Evolutionary conservation across 2,797 vertebrate genomes (phyloP), one percentile per base, ranked within the genome.

Genomic region (Spinus pinus): DNA sequence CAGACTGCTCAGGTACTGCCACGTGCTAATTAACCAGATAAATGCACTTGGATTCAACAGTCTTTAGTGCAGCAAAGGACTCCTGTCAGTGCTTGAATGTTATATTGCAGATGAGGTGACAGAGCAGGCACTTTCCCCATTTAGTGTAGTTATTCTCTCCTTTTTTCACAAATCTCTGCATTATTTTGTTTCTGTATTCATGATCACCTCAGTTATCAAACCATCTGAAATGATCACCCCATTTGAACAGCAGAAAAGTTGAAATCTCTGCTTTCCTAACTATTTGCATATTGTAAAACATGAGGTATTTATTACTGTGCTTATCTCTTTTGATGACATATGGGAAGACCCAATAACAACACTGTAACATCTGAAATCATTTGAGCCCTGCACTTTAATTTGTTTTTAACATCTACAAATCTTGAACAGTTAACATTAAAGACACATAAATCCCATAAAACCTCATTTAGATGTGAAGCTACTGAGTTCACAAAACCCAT

Each of bases 351-450:
- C 88, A 96, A 66, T 96, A 97, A 92, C 87, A 95, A 89, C 86
- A 77, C 69, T 90, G 46, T 86, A 97, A 96, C 86, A 87, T 96
- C 89, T 96, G 85, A 96, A 94, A 92, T 86, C 14, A 90, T 96
- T 87, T 96, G 71, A 95, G 71, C 88, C 86, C 35, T 20, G 57
- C 83, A 89, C 91, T 94, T 94, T 93, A 95, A 98, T 97, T 94
- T 97, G 69, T 97, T 98, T 97, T 97, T 80, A 89, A 78, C 81
- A 80, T 96, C 94, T 96, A 95, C 88, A 97, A 96, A 97, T 98
- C 96, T 97, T 97, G 93, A 97, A 96, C 86, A 92, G 95, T 97
- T 97, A 96, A 79, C 86, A 96, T 82, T 88, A 97, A 97, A 96
- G 93, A 96, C 92, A 96, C 58, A 94, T 86, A 97, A 98, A 97